Evolutionary conservation across 2,888 invertebrate species (phyloP).

Genomic region (Parnassius smintheus): DNA sequence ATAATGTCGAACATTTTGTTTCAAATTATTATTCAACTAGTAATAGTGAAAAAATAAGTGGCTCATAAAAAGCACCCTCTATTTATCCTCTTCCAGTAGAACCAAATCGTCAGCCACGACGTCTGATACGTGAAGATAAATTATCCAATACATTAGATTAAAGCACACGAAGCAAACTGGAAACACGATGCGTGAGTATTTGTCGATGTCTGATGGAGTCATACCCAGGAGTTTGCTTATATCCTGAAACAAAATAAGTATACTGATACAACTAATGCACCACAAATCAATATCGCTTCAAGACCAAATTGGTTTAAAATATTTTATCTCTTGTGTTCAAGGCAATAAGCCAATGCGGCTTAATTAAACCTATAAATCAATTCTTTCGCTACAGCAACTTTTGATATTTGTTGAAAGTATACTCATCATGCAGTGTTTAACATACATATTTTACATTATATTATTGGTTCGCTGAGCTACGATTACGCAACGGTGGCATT

Average conservation of each 20-base stretch:
- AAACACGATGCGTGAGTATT: constrained; percentile 98
- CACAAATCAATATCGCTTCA: background rate
- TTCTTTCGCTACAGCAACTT: constrained; percentile 2
- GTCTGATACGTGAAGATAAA: constrained; percentile 97
- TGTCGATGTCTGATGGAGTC: constrained; percentile 99
- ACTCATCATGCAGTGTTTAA: too few species aligned
- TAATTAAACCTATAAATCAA: background rate
- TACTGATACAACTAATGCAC: constrained; percentile 5
- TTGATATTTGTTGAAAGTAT: background rate
- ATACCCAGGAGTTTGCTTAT: constrained; percentile 95
- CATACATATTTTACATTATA: background rate
- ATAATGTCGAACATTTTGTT: constrained; percentile 35
- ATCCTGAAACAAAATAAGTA: constrained; percentile 76
- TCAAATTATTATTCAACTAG: constrained; percentile 62
- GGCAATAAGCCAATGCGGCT: too few species aligned
- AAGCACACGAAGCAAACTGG: constrained; percentile 99
- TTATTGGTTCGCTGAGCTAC: constrained; percentile 3
- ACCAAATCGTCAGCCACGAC: constrained; percentile 97
- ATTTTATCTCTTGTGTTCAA: too few species aligned
- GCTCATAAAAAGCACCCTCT: constrained; percentile 62
- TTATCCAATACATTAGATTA: constrained; percentile 99
- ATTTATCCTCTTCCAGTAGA: constrained; percentile 85
- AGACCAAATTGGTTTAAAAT: too few species aligned
- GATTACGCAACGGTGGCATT: constrained; percentile 1
- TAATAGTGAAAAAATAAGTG: constrained; percentile 64